Base-by-base conservation (phyloP, 2,888 invertebrate genomes). In the Patella ulyssiponensis region DNA sequence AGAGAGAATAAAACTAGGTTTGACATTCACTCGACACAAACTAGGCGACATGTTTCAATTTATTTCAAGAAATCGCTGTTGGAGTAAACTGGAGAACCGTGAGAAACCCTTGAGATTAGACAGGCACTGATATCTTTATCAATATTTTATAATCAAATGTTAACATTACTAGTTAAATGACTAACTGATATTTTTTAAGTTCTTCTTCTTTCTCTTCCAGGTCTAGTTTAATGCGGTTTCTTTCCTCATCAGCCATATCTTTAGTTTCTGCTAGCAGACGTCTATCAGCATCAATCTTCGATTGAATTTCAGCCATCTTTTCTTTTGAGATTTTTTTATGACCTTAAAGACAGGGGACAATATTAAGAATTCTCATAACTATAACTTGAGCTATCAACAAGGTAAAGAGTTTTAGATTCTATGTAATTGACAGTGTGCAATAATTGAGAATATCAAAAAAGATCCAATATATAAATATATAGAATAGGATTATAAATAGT, bases 121-220 rank as follows among this genome's bases (percentile, higher is more conserved):
- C 51, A 23, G 17, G 51, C 14, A 71, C 12, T n/a, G 33, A 23
- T 33, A 17, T 33, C n/a, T 15, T 71, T 71, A 15, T 71, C 27
- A 71, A 71, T 20, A 1, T 71, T 5, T 15, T 9, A 20, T 71
- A 20, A 71, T n/a, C 12, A 33, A n/a, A 23, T n/a, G n/a, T 17
- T 5, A 5, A n/a, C 53, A 51, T 53, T 17, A 27, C 7, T 51
- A 20, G 20, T 17, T 72, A 12, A 51, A 4, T 5, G 17, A 84
- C 89, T 82, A 78, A 91, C 91, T 91, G 86, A 75, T 96, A 95
- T 80, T 94, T 94, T 83, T 95, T 95, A 27, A 96, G 92, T 91
- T 96, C 96, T 0, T 94, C 94, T 91, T 95, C 94, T 90, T 95
- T 95, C 85, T 94, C 84, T 27, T 90, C 90, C 64, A 92, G 94